phyloP scores from a whole-genome alignment of 2,888 invertebrate species.

The Drosophila affinis region DNA sequence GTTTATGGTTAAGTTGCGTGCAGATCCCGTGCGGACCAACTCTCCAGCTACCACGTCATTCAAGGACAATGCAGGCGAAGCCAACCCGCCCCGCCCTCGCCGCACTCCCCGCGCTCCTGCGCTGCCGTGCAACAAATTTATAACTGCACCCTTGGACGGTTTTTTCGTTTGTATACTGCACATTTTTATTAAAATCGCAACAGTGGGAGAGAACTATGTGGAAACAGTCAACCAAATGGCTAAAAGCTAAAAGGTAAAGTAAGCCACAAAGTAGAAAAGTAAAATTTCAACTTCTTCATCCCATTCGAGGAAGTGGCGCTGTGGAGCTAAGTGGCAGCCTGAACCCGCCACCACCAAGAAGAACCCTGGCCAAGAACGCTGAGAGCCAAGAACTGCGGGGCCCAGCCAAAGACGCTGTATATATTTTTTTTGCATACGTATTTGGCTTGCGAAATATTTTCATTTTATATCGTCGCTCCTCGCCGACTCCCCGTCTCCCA shows the following conservation, averaged over 20 bases:
- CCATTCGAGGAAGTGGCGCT: conserved; percentile 49
- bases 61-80: conserved; percentile 55
- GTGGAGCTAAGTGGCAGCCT: conserved; percentile 69
- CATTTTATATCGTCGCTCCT: conserved; percentile 46
- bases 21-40: conserved; percentile 34
- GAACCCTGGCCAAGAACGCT: conserved; percentile 3
- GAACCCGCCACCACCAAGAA: conserved; percentile 11
- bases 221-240: conserved; percentile 71
- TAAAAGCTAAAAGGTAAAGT: conserved; percentile 76
- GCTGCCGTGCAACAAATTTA: conserved; percentile 68
- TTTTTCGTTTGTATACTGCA: conserved; percentile 49
- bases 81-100: conserved; percentile 48
- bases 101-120: conserved; percentile 39
- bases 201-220: conserved; percentile 9
- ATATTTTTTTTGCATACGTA: conserved; percentile 67
- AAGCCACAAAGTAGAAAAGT: conserved; percentile 77
- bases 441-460: conserved; percentile 56
- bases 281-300: conserved; percentile 67
- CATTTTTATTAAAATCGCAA: conserved; percentile 63
- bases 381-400: conserved; percentile 23
- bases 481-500: neutral
- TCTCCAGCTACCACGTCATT: conserved; percentile 28
- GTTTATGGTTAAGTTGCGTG: conserved; percentile 72
- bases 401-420: conserved; percentile 42
- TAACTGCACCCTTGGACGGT: conserved; percentile 63